A percentile compares a stretch with the other conserved stretches of the same genome.
Evolutionary conservation across 2,113 vertebrate species (phyloP).

Genomic region (Hiodon alosoides): DNA sequence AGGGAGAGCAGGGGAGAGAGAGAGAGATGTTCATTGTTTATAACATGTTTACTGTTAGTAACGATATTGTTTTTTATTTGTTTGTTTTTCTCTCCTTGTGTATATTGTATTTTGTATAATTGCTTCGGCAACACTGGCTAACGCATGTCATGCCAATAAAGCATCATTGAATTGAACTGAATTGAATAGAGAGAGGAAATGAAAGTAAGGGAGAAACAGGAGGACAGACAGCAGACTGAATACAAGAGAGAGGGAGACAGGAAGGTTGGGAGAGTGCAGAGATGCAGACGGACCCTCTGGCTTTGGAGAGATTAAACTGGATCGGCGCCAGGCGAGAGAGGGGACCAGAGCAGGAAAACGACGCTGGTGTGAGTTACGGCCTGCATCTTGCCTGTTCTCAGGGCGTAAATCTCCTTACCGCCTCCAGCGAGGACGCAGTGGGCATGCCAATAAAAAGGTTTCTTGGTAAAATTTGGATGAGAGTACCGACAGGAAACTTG

Average conservation of each 20-base stretch:
- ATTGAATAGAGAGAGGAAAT: too few species aligned
- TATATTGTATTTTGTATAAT: too few species aligned
- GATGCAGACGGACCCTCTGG: constrained; percentile 4
- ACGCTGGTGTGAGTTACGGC: constrained; percentile 11
- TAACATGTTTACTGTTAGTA: too few species aligned
- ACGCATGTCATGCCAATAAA: too few species aligned
- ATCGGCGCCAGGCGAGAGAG: constrained; percentile 1
- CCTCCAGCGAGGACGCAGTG: not conserved
- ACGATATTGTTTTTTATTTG: too few species aligned
- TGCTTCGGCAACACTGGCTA: too few species aligned
- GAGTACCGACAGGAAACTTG: not conserved
- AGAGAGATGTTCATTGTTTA: not conserved
- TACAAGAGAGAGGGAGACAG: too few species aligned
- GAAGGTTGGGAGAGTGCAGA: not conserved
- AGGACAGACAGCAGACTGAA: too few species aligned
- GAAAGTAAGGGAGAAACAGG: too few species aligned
- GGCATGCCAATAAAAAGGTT: not conserved
- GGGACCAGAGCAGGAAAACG: not conserved
- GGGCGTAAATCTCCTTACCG: constrained; percentile 14
- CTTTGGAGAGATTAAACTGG: constrained; percentile 25
- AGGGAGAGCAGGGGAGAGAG: not conserved
- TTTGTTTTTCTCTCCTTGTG: too few species aligned
- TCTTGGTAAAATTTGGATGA: not conserved
- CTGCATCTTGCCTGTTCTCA: not conserved
- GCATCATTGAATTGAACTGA: too few species aligned